Base-by-base conservation (phyloP, 1,140 invertebrate genomes). In the Nephotettix cincticeps region DNA sequence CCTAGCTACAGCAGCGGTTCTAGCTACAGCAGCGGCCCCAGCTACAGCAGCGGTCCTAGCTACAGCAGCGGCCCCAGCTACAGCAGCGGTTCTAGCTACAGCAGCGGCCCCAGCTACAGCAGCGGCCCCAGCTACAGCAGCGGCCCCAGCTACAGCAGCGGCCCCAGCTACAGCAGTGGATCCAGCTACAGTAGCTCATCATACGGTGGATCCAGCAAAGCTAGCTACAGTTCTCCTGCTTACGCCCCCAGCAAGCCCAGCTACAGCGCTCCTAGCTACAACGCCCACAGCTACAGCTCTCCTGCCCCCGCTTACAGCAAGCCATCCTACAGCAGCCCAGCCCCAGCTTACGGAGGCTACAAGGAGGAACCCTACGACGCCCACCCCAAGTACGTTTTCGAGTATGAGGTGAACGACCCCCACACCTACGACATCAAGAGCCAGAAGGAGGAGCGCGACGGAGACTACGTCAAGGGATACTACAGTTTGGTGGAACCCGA, bases 381-480 rank as follows among this genome's bases (percentile, higher is more conserved):
- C 21, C 65, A 64, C n/a, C 72, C 74, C 40, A 58, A 67, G 30
- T 87, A 86, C 76, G 79, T 78, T 56, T 87, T 85, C 77, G 77
- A 81, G 14, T 87, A 87, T 74, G 80, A 79, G 19, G 85, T 87
- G 21, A 80, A 82, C 51, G 85, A 87, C 73, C 79, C 81, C 25
- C 80, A 85, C 76, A 86, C 85, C 43, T 84, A 84, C 17, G 86
- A 87, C 76, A 81, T 85, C 71, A 86, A 87, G 77, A 81, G 80
- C 73, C 85, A 86, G 70, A 78, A 83, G 54, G 86, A 86, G 76
- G 79, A 81, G 25, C 77, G 84, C 13, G 80, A 84, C 73, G 81
- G 86, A 0, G 86, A 88, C 73, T 79, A 82, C 30, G 85, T 86
- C 13, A 82, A 83, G 70, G 86, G 74, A 78, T 17, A 77, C 75